Evolutionary conservation across 2,113 vertebrate species (phyloP).

Genomic region (Junco hyemalis): DNA sequence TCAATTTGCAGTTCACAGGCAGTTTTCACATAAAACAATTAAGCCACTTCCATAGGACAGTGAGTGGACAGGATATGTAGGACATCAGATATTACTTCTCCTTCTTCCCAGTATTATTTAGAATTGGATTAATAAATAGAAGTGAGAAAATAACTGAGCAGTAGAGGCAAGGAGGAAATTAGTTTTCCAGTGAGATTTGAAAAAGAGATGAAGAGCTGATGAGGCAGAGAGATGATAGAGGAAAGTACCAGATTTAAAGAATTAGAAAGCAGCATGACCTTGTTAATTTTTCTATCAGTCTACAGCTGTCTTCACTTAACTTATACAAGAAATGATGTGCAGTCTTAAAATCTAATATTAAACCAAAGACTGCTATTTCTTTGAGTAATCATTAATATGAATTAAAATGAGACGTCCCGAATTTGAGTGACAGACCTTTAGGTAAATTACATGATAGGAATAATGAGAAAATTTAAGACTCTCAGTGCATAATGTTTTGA

Average conservation of each 20-base stretch:
- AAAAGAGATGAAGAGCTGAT: background rate
- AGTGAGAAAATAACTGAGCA: background rate
- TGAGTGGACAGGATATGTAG: background rate
- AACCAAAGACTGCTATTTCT: background rate
- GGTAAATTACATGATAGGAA: background rate
- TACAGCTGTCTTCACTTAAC: background rate
- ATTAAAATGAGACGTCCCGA: background rate
- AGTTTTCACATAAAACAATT: background rate
- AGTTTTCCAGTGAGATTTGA: conserved; percentile 25
- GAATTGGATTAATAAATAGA: conserved; percentile 2
- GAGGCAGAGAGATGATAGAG: background rate
- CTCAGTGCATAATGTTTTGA: background rate
- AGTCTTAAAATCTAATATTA: background rate
- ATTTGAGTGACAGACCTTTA: background rate
- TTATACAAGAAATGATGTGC: background rate
- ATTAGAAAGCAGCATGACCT: conserved; percentile 10
- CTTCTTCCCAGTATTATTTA: background rate
- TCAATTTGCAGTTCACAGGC: background rate
- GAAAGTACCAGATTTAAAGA: background rate
- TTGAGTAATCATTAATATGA: background rate
- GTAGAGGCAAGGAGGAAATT: background rate
- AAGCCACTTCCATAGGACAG: background rate
- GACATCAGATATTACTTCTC: background rate
- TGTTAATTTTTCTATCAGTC: conserved; percentile 11
- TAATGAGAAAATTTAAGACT: background rate